Percentiles rank a stretch among this genome's conserved stretches.
Conservation (phyloP, 2,888 invertebrate species). For the Hirtodrosophila confusa region DNA sequence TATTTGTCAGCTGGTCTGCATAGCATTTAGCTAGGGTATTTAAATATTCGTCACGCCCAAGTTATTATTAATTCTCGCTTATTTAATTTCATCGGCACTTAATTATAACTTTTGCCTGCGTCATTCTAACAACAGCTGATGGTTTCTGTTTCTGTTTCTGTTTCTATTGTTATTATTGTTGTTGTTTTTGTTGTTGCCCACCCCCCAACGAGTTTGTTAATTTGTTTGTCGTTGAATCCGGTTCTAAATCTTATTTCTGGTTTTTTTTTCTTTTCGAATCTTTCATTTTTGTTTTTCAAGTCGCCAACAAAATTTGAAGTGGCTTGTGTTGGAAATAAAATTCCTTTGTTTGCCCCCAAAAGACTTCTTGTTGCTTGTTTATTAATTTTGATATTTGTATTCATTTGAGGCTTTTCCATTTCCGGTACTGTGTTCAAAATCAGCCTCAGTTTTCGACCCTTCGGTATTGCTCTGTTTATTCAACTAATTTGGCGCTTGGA, state of each 20-base stretch:
- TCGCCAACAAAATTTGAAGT: conserved; percentile 36
- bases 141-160: conserved; percentile 34
- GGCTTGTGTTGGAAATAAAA: conserved; percentile 43
- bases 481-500: conserved; percentile 54
- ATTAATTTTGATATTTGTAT: conserved; percentile 37
- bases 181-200: conserved; percentile 29
- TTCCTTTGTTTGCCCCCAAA: conserved; percentile 57
- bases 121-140: conserved; percentile 64
- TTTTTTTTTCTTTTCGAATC: conserved; percentile 35
- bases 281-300: conserved; percentile 14
- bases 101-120: conserved; percentile 73
- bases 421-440: conserved; percentile 46
- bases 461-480: conserved; percentile 38
- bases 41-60: conserved; percentile 48
- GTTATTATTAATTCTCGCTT: conserved; percentile 38
- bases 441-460: conserved; percentile 10
- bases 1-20: conserved; percentile 5
- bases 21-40: conserved; percentile 41
- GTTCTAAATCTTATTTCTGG: conserved; percentile 71
- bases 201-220: conserved; percentile 54
- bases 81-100: conserved; percentile 71
- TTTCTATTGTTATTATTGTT: conserved; percentile 30
- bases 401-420: conserved; percentile 47
- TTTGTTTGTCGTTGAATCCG: conserved; percentile 69
- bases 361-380: conserved; percentile 25